Percentiles rank a stretch among this genome's conserved stretches.
Evolutionary conservation across 2,113 vertebrate genomes (phyloP).

Genomic region (Hydropotes inermis): DNA sequence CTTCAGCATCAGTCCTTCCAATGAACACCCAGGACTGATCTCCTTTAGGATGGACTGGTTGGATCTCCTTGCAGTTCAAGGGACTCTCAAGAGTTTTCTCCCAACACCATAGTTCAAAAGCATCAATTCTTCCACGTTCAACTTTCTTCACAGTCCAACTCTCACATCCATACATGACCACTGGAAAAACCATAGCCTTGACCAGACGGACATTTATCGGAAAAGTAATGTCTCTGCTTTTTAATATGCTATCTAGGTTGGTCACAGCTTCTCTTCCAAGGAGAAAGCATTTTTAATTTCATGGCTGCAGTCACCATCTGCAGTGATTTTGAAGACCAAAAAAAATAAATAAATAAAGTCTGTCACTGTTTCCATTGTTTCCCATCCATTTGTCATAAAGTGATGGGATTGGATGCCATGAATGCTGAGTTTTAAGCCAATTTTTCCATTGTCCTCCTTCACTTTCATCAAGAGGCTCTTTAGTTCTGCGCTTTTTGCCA

Average conservation of each 20-base stretch:
- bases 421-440: neutral
- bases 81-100: neutral
- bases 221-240: neutral
- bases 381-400: neutral
- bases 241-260: neutral
- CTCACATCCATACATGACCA: neutral
- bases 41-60: neutral
- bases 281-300: neutral
- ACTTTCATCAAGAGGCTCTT: neutral
- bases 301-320: neutral
- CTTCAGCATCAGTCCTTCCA: neutral
- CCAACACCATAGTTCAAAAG: neutral
- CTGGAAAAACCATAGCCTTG: neutral
- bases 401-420: neutral
- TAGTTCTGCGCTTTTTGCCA: neutral
- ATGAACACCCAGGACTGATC: neutral
- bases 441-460: neutral
- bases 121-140: rapidly evolving
- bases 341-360: neutral
- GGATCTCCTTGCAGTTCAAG: neutral
- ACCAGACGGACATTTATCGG: neutral
- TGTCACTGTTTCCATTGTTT: neutral
- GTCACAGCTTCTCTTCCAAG: neutral
- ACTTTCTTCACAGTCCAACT: neutral
- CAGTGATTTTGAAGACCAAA: neutral